Base-by-base conservation (phyloP, 2,888 invertebrate genomes). In the Lobophora halterata region DNA sequence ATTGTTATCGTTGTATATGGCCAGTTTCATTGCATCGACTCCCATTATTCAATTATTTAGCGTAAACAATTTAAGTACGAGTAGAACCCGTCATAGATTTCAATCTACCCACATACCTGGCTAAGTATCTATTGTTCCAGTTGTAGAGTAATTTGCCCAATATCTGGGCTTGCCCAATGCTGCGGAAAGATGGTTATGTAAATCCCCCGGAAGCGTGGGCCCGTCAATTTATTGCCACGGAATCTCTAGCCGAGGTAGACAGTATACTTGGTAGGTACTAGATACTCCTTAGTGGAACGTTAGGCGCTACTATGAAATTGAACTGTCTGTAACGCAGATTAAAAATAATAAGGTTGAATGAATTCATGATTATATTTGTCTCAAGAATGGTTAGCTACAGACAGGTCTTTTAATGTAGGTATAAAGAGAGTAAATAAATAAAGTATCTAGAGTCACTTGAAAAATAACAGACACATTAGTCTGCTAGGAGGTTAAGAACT, bases 201-300 rank as follows among this genome's bases (percentile, higher is more conserved):
- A 76, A 65, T 61, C 51, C 38, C 47, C 55, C 72, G 79, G 79
- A 74, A 75, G 77, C 77, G 81, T 79, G 76, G 81, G 81, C 70
- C 43, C 49, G 56, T 35, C 56, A 42, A 58, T 64, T 59, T 59
- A 61, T 55, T 52, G 51, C 54, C 46, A 5, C 19, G 11, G 20
- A 29, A 24, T 27, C 39, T 16, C 28, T 20, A 3, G 17, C 21
- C 58, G 54, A 65, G 54, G 58, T 52, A 40, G 53, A 55, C 48
- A 53, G 49, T n/a, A 46, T 18, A 23, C 16, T 12, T 17, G 24
- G 13, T 13, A 6, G 14, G 10, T n/a, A 31, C 16, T 20, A 23
- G 8, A 9, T 16, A 21, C 3, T 12, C 24, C 9, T 17, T 29
- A 47, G 44, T 43, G 45, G 42, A 30, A 25, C 49, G n/a, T n/a